phyloP scores from a whole-genome alignment of 2,113 vertebrate genomes.

The Brachypodius melanocephalos region DNA sequence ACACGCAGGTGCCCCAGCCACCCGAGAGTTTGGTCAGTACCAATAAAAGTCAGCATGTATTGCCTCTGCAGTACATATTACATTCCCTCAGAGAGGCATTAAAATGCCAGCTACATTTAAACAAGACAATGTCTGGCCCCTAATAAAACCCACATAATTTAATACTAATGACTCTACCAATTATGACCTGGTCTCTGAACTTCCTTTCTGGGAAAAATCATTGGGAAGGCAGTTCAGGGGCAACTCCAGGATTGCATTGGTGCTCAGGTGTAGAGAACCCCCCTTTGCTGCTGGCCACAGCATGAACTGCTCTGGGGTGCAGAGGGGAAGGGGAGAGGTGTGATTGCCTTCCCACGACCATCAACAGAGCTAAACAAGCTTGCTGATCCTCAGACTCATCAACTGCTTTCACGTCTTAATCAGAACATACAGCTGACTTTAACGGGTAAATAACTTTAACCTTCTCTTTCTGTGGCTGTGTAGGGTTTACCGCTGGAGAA shows the following conservation, averaged over 20 bases:
- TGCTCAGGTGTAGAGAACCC: not conserved
- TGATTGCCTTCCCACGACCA: not conserved
- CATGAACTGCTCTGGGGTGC: not conserved
- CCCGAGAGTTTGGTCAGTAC: conserved; percentile 21
- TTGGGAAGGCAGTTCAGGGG: conserved; percentile 36
- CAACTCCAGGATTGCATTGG: not conserved
- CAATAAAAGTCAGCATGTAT: conserved; percentile 53
- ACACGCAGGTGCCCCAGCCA: conserved; percentile 28
- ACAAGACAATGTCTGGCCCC: conserved; percentile 63
- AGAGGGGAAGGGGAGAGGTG: not conserved
- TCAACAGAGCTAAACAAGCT: not conserved
- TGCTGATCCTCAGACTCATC: not conserved
- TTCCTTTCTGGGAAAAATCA: conserved; percentile 65
- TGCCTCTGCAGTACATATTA: conserved; percentile 36
- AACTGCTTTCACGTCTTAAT: not conserved
- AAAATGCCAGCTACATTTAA: conserved; percentile 67
- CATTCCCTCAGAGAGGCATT: conserved; percentile 56
- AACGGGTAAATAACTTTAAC: not conserved
- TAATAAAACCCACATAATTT: conserved; percentile 69
- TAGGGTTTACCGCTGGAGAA: not conserved
- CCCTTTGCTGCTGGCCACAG: not conserved
- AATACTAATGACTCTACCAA: conserved; percentile 66
- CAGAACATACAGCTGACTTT: not conserved
- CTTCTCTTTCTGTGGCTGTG: not conserved
- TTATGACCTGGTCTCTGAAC: conserved; percentile 57